Evolutionary conservation across 2,797 vertebrate genomes (phyloP).

Genomic region (Pelobates cultripes): DNA sequence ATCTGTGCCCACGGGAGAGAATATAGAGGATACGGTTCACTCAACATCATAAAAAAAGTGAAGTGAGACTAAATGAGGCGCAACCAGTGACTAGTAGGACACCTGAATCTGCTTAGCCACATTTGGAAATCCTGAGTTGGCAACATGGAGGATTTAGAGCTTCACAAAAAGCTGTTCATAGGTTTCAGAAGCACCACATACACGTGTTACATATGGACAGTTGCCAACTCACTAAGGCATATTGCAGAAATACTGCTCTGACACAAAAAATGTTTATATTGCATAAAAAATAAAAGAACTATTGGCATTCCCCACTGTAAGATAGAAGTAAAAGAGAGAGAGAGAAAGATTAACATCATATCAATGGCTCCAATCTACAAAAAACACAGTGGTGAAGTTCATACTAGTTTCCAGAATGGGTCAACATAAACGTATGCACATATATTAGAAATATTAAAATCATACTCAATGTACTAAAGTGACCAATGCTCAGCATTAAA

Average conservation of each 20-base stretch:
- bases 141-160: not conserved
- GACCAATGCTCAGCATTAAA: too few species aligned
- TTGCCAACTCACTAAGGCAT: not conserved
- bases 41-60: not conserved
- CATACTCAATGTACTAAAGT: too few species aligned
- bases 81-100: not conserved
- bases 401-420: too few species aligned
- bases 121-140: not conserved
- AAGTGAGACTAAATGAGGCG: not conserved
- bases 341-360: too few species aligned
- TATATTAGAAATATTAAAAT: too few species aligned
- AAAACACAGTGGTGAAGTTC: too few species aligned
- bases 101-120: not conserved
- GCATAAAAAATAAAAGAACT: not conserved
- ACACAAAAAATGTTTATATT: not conserved
- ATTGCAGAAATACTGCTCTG: not conserved
- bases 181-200: not conserved
- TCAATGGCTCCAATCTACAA: too few species aligned
- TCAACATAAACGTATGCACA: too few species aligned
- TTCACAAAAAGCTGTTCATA: conserved; percentile 12
- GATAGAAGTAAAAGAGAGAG: too few species aligned
- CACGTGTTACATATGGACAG: not conserved
- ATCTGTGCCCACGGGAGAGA: not conserved
- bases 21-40: not conserved
- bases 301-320: too few species aligned